A percentile compares a stretch with the other conserved stretches of the same genome.
Evolutionary conservation across 1,140 invertebrate genomes (phyloP).

Genomic region (Drosophila suzukii): DNA sequence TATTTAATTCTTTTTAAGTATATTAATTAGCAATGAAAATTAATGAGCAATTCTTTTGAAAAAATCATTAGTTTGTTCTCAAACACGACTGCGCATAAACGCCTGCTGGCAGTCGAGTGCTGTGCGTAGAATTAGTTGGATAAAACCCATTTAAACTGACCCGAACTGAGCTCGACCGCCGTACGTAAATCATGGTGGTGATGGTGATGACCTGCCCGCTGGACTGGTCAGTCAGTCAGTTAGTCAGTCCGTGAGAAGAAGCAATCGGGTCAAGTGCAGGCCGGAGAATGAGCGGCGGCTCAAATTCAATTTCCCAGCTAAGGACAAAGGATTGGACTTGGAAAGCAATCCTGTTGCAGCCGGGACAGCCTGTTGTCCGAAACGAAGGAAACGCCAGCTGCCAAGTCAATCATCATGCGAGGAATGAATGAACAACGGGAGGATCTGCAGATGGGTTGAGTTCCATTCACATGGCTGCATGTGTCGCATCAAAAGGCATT

Average conservation of each 20-base stretch:
- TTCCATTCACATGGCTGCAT: constrained; percentile 35
- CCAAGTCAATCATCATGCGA: constrained; percentile 30
- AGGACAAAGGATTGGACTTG: background rate
- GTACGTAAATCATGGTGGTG: constrained; percentile 33
- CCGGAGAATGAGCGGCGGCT: background rate
- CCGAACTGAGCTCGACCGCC: constrained; percentile 4
- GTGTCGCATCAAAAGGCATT: constrained; percentile 50
- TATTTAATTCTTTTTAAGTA: too few relatives aligned
- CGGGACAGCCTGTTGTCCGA: constrained; percentile 24
- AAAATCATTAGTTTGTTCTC: background rate
- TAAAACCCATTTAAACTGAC: constrained; percentile 44
- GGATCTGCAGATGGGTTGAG: background rate
- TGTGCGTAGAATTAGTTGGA: constrained; percentile 36
- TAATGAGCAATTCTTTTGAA: too few relatives aligned
- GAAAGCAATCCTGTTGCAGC: constrained; percentile 23
- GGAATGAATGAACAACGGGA: constrained; percentile 12
- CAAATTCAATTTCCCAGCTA: constrained; percentile 20
- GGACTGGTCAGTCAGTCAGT: background rate
- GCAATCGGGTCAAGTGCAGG: constrained; percentile 65
- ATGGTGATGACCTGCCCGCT: constrained; percentile 7
- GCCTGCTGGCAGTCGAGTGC: background rate
- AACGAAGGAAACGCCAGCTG: constrained; percentile 15
- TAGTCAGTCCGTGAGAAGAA: constrained; percentile 3
- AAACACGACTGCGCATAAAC: constrained; percentile 27
- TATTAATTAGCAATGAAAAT: too few relatives aligned